phyloP scores from a whole-genome alignment of 2,888 invertebrate genomes.

The Perithous albicinctus region DNA sequence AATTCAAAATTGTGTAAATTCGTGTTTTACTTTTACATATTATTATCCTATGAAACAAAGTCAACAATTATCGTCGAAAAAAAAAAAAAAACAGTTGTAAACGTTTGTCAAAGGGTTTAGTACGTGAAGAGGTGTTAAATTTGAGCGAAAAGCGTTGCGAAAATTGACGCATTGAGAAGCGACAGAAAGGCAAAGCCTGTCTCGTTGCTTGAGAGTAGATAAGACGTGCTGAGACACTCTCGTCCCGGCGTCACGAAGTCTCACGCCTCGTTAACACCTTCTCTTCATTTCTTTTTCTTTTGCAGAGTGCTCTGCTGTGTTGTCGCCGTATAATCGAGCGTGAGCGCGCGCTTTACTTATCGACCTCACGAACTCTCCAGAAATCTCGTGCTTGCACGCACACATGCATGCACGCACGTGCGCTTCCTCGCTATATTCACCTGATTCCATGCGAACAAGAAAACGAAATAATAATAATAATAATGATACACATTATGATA shows the following conservation, averaged over 20 bases:
- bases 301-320: not conserved
- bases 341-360: slow-evolving; percentile 30
- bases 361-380: slow-evolving; percentile 25
- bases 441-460: not conserved
- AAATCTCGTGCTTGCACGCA: slow-evolving; percentile 29
- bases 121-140: not conserved
- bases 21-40: too few relatives aligned
- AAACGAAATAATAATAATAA: not conserved
- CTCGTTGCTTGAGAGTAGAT: slow-evolving; percentile 11
- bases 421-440: not conserved
- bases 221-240: slow-evolving; percentile 23
- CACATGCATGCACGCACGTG: not conserved
- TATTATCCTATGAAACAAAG: too few relatives aligned
- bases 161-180: slow-evolving; percentile 10
- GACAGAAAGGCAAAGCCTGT: slow-evolving; percentile 23
- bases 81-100: too few relatives aligned
- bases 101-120: not conserved
- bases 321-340: slow-evolving; percentile 25
- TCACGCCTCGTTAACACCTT: slow-evolving; percentile 55
- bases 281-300: slow-evolving; percentile 14
- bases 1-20: too few relatives aligned
- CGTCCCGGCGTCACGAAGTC: slow-evolving; percentile 31
- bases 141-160: slow-evolving; percentile 11
- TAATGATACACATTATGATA: not conserved
- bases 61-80: too few relatives aligned